Percentiles rank a stretch among this genome's conserved stretches.
These are phyloP conservation scores for Carapus acus DNA, from an alignment of 2,797 vertebrate species.

Conservation along the genomic window DNA sequence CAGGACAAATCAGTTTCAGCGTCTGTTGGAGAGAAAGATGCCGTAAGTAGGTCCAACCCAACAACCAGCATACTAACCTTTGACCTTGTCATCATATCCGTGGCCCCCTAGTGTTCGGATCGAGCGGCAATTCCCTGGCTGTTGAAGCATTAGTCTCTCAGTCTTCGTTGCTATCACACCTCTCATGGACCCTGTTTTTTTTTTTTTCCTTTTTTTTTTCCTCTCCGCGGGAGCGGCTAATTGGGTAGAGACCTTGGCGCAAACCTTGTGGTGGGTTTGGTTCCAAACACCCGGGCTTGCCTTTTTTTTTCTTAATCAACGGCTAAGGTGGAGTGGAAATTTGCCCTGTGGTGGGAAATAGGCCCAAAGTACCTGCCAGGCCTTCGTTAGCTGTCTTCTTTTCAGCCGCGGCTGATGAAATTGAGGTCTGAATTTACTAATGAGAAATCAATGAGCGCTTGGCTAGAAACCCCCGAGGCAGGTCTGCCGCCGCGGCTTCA, in stretches of 20 bases:
- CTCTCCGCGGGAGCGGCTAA: constrained; percentile 33
- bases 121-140: constrained; percentile 24
- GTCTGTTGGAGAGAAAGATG: too few relatives aligned
- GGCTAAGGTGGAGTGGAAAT: constrained; percentile 44
- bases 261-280: constrained; percentile 16
- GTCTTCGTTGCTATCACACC: constrained; percentile 8
- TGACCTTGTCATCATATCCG: too few relatives aligned
- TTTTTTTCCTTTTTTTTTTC: too few relatives aligned
- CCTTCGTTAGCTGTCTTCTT: too few relatives aligned
- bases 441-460: constrained; percentile 64
- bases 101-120: too few relatives aligned
- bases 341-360: constrained; percentile 51
- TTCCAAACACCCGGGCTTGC: constrained; percentile 21
- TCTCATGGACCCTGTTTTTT: constrained; percentile 18
- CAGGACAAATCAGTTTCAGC: too few relatives aligned
- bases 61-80: too few relatives aligned
- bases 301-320: constrained; percentile 45
- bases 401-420: constrained; percentile 46
- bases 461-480: constrained; percentile 34
- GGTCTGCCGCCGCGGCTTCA: constrained; percentile 39
- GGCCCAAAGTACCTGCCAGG: constrained; percentile 47
- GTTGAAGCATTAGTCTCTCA: constrained; percentile 47
- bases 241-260: constrained; percentile 46
- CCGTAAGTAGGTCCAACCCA: too few relatives aligned
- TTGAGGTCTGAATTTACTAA: constrained; percentile 60